phyloP scores from a whole-genome alignment of 2,888 invertebrate genomes.

The Zelleria hepariella region DNA sequence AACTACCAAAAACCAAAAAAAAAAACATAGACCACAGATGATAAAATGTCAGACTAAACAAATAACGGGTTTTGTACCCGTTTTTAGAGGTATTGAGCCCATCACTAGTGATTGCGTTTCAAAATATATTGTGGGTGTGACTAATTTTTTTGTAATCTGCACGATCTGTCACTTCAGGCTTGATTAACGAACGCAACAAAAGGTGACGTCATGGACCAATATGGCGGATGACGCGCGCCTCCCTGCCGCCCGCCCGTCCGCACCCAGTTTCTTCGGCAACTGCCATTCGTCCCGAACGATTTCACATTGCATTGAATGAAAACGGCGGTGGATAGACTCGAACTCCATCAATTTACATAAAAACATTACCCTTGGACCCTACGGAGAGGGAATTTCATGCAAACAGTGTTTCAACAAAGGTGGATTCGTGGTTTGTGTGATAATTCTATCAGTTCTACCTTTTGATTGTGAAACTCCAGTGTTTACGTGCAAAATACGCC shows the following conservation, averaged over 20 bases:
- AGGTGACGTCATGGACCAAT: slow-evolving; percentile 65
- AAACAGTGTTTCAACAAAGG: slow-evolving; percentile 46
- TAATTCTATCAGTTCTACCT: slow-evolving; percentile 58
- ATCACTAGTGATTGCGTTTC: too few species aligned
- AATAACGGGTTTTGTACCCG: too few species aligned
- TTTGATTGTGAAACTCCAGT: slow-evolving; percentile 56
- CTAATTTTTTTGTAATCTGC: too few species aligned
- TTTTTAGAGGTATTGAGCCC: too few species aligned
- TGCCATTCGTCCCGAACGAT: slow-evolving; percentile 46
- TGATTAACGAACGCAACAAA: background rate
- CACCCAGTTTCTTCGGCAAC: slow-evolving; percentile 44
- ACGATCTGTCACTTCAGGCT: too few species aligned
- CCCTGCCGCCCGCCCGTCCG: slow-evolving; percentile 45
- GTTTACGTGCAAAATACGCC: slow-evolving; percentile 60
- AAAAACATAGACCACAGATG: too few species aligned
- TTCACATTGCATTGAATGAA: slow-evolving; percentile 64
- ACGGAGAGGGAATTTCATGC: slow-evolving; percentile 40
- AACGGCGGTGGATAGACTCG: slow-evolving; percentile 42
- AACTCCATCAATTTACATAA: slow-evolving; percentile 35
- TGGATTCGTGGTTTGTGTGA: slow-evolving; percentile 50
- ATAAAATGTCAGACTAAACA: too few species aligned
- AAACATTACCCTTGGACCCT: slow-evolving; percentile 36
- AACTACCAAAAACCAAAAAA: too few species aligned
- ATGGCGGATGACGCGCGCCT: slow-evolving; percentile 69
- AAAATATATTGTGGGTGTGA: too few species aligned